Evolutionary conservation across 2,797 vertebrate genomes (phyloP), one percentile per base, ranked within the genome.

Genomic region (Cephalopachus bancanus): DNA sequence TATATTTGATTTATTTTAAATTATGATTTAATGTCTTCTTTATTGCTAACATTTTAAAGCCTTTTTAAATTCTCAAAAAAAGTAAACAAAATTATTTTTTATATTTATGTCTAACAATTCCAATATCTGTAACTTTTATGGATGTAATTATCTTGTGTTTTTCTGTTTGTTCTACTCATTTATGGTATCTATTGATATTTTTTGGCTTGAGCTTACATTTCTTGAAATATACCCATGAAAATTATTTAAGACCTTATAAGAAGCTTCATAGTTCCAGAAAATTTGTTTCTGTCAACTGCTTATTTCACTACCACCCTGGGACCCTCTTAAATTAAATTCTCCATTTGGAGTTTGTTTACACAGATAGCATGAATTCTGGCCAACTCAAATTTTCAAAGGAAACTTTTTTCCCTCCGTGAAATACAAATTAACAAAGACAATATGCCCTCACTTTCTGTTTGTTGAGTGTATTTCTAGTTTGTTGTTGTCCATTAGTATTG

Each of bases 1-100:
- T 62, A 20, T 69, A 69, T 53, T 84, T 65, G 19, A 44, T 79
- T 92, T 44, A 85, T 72, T 94, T 94, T 93, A 84, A 94, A 89
- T 90, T 95, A 60, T 71, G 16, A 37, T 86, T 81, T 81, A 81
- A n/a, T 33, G 69, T 84, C 1, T 87, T 81, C 89, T 74, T 62
- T 24, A 69, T 26, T 64, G 75, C 14, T 92, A 93, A 37, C 44
- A 89, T 81, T 94, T 84, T 86, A 69, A 92, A 81, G 37, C 16
- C 55, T 74, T 28, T 81, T 37, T 90, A 83, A 81, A 89, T 72
- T 93, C 8, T 84, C 51, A 79, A 96, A 89, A 71, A 79, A 7
- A 91, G 9, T 75, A 59, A 19, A 79, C 7, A 33, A 71, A 93
- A 28, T 92, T 75, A 74, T 62, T n/a, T 83, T 95, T 90, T 72